Evolutionary conservation across 2,113 vertebrate genomes (phyloP).

Genomic region (Genyomyrus donnyi): DNA sequence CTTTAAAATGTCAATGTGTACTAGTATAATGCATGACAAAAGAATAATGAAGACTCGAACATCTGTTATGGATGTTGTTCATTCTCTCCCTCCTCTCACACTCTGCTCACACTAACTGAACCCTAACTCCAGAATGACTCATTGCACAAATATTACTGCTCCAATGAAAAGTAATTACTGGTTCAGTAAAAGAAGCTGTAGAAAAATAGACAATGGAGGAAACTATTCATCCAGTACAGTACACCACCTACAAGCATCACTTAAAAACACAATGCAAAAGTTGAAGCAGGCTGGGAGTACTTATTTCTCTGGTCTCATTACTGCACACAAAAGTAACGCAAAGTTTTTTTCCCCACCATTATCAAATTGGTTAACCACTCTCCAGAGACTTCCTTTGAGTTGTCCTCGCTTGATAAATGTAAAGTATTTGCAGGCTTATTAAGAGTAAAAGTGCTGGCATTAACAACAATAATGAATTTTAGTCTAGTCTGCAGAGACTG

Average conservation of each 20-base stretch:
- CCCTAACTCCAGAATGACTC: not conserved
- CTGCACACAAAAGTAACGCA: not conserved
- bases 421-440: not conserved
- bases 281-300: not conserved
- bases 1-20: not conserved
- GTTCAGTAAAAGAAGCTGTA: not conserved
- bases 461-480: not conserved
- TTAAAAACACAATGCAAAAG: not conserved
- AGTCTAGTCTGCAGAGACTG: not conserved
- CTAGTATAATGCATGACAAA: not conserved
- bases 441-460: not conserved
- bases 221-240: not conserved
- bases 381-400: not conserved
- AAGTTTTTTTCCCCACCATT: not conserved
- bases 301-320: not conserved
- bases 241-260: not conserved
- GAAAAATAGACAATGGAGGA: not conserved
- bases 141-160: not conserved
- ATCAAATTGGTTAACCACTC: not conserved
- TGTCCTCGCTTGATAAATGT: not conserved
- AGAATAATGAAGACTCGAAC: not conserved
- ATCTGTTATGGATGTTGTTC: not conserved
- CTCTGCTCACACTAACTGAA: not conserved
- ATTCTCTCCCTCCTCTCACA: not conserved
- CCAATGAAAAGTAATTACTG: not conserved